A percentile compares a stretch with the other conserved stretches of the same genome.
phyloP scores from a whole-genome alignment of 2,888 invertebrate species.

The Fragum sueziense region DNA sequence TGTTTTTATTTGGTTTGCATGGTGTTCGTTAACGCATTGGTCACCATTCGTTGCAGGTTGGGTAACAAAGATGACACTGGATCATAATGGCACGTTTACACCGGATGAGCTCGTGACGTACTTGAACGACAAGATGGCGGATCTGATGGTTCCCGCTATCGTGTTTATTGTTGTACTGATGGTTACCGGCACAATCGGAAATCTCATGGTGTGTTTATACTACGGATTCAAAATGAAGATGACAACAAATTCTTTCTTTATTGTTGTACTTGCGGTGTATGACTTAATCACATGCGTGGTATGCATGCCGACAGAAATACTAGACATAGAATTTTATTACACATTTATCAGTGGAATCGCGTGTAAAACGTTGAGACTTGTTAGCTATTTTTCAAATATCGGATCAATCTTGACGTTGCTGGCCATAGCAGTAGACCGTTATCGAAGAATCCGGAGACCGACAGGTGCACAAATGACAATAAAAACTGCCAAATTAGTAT shows the following conservation, averaged over 20 bases:
- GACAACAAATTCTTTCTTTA: conserved; percentile 67
- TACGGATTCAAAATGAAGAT: conserved; percentile 66
- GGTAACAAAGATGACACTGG: too few relatives aligned
- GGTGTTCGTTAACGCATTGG: too few relatives aligned
- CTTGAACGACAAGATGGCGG: conserved; percentile 61
- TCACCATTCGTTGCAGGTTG: too few relatives aligned
- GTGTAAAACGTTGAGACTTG: conserved; percentile 65
- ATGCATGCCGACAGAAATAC: conserved; percentile 70
- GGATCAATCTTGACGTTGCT: conserved; percentile 66
- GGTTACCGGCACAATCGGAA: conserved; percentile 68
- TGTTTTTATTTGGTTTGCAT: too few relatives aligned
- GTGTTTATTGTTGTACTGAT: conserved; percentile 64
- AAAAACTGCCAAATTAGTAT: conserved; percentile 53
- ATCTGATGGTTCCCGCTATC: conserved; percentile 64
- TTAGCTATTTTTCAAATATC: conserved; percentile 63
- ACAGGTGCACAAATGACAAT: conserved; percentile 63
- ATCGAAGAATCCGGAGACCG: conserved; percentile 68
- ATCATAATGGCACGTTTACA: not conserved
- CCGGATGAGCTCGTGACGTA: conserved; percentile 35
- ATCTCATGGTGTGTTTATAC: conserved; percentile 64
- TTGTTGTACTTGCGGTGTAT: conserved; percentile 66
- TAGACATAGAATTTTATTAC: conserved; percentile 64
- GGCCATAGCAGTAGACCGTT: conserved; percentile 70
- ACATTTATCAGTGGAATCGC: conserved; percentile 64
- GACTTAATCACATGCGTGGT: conserved; percentile 66